A percentile compares a stretch with the other conserved stretches of the same genome.
Evolutionary conservation across 2,888 invertebrate species (phyloP).

Genomic region (Amiota minor): DNA sequence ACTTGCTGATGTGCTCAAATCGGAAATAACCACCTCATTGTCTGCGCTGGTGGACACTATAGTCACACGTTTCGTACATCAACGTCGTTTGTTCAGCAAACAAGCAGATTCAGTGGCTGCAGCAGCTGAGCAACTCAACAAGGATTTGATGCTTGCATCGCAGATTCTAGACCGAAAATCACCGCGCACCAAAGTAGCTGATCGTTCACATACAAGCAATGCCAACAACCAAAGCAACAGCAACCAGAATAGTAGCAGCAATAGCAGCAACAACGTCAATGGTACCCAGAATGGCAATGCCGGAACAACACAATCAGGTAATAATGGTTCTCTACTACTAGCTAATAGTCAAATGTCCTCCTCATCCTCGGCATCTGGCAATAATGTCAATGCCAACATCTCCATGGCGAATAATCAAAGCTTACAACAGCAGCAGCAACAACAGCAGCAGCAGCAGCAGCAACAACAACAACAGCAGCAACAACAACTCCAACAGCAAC

Average conservation of each 20-base stretch:
- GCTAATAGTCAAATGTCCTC: slow-evolving; percentile 69
- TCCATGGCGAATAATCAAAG: slow-evolving; percentile 45
- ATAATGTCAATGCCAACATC: slow-evolving; percentile 46
- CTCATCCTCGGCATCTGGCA: slow-evolving; percentile 65
- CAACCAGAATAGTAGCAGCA: slow-evolving; percentile 40
- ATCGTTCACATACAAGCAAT: slow-evolving; percentile 55
- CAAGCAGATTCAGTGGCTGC: slow-evolving; percentile 84
- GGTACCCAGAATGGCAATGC: slow-evolving; percentile 62
- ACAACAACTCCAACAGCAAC: slow-evolving; percentile 76
- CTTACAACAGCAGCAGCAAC: slow-evolving; percentile 56
- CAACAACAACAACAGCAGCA: slow-evolving; percentile 74
- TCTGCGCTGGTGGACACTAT: slow-evolving; percentile 91
- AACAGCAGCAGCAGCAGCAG: slow-evolving; percentile 65
- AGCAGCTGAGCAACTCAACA: slow-evolving; percentile 88
- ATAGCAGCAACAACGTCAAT: slow-evolving; percentile 47
- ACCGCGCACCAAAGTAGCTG: slow-evolving; percentile 77
- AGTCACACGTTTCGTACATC: slow-evolving; percentile 87
- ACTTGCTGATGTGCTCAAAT: slow-evolving; percentile 91
- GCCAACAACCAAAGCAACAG: slow-evolving; percentile 25
- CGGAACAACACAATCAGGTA: slow-evolving; percentile 73
- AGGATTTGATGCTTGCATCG: slow-evolving; percentile 87
- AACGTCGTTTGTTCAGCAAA: slow-evolving; percentile 83
- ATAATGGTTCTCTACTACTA: slow-evolving; percentile 72
- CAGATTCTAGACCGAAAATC: slow-evolving; percentile 89
- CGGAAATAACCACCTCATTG: slow-evolving; percentile 89